Conservation (phyloP, 2,888 invertebrate species). For the Micropterix aruncella region DNA sequence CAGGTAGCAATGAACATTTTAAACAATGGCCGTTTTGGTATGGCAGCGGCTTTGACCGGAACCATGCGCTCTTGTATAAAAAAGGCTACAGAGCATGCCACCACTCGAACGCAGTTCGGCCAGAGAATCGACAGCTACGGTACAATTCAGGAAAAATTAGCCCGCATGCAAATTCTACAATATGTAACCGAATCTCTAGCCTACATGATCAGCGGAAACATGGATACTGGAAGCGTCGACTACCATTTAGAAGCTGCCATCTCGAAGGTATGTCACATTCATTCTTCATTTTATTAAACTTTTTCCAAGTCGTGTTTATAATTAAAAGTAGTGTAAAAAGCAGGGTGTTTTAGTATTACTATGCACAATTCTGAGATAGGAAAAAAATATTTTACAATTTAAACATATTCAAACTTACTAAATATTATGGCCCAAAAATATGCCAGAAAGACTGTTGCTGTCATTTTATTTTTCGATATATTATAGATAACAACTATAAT, state of each 20-base stretch:
- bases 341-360: no score
- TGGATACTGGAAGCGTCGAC: conserved; percentile 85
- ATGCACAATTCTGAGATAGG: no score
- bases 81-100: conserved; percentile 85
- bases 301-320: no score
- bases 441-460: no score
- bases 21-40: conserved; percentile 96
- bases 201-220: conserved; percentile 90
- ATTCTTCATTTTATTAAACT: no score
- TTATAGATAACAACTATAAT: no score
- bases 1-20: conserved; percentile 95
- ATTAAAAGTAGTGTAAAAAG: no score
- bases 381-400: no score
- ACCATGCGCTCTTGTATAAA: conserved; percentile 81
- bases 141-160: conserved; percentile 83
- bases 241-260: conserved; percentile 98
- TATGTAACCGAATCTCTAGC: conserved; percentile 89
- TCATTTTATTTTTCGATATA: no score
- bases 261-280: conserved; percentile 71
- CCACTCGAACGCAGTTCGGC: conserved; percentile 83
- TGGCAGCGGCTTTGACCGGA: conserved; percentile 88
- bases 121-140: conserved; percentile 68
- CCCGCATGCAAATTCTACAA: conserved; percentile 82
- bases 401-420: no score
- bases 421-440: no score